Percentiles rank a stretch among this genome's conserved stretches.
Conservation (phyloP, 2,113 vertebrate species). For the Spermophilus dauricus region DNA sequence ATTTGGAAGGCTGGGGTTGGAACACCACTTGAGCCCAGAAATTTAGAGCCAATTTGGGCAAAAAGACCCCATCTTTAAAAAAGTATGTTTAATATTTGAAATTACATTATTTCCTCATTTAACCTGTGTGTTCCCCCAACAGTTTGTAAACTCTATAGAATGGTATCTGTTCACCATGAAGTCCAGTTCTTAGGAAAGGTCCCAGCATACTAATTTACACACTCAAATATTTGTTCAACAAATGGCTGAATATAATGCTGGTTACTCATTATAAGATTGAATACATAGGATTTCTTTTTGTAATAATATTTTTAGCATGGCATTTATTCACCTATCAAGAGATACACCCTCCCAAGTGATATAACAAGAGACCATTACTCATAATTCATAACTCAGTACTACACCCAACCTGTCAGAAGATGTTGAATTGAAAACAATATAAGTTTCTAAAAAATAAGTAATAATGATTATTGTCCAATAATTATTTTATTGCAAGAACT, state of each 20-base stretch:
- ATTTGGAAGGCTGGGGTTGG: not conserved
- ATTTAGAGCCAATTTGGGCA: not conserved
- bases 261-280: slow-evolving; percentile 26
- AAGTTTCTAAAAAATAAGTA: slow-evolving; percentile 50
- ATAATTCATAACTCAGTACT: slow-evolving; percentile 44
- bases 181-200: not conserved
- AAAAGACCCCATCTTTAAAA: not conserved
- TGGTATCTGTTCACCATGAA: not conserved
- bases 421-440: slow-evolving; percentile 50
- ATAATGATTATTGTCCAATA: slow-evolving; percentile 43
- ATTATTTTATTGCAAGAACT: slow-evolving; percentile 46
- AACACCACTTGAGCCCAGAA: not conserved
- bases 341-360: not conserved
- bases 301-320: slow-evolving; percentile 22
- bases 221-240: slow-evolving; percentile 40
- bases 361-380: not conserved
- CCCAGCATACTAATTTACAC: not conserved
- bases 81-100: not conserved
- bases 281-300: slow-evolving; percentile 34
- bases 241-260: slow-evolving; percentile 34
- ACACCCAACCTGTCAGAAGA: not conserved
- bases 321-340: slow-evolving; percentile 48
- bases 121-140: not conserved
- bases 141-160: not conserved
- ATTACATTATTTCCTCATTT: slow-evolving; percentile 32